Percentiles rank a stretch among this genome's conserved stretches.
phyloP scores from a whole-genome alignment of 1,140 invertebrate genomes.

The Sitobion miscanthi region DNA sequence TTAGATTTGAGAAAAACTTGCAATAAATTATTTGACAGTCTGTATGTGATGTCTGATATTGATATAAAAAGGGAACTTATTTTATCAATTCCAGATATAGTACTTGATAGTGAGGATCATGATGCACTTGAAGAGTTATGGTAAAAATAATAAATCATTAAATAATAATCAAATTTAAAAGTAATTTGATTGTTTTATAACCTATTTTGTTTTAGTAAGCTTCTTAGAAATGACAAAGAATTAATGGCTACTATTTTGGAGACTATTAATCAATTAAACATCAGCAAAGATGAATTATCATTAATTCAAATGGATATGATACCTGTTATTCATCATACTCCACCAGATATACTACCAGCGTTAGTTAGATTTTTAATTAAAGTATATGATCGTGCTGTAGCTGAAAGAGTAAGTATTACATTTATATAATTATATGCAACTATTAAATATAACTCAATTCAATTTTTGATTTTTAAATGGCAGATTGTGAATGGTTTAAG shows the following conservation, averaged over 20 bases:
- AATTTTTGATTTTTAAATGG: background rate
- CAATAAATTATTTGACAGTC: conserved; percentile 57
- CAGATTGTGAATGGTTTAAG: conserved; percentile 58
- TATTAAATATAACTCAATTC: background rate
- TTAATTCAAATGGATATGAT: conserved; percentile 57
- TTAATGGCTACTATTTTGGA: conserved; percentile 58
- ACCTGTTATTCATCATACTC: conserved; percentile 54
- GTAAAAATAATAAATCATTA: background rate
- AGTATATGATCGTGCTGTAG: conserved; percentile 43
- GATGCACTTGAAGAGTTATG: conserved; percentile 44
- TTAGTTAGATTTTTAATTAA: conserved; percentile 59
- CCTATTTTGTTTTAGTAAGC: conserved; percentile 56
- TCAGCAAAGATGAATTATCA: conserved; percentile 57
- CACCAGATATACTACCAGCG: conserved; percentile 57
- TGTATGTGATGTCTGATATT: conserved; percentile 56
- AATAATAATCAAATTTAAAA: background rate
- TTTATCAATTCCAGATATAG: conserved; percentile 50
- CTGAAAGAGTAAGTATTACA: conserved; percentile 57
- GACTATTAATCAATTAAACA: conserved; percentile 58
- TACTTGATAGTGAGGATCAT: conserved; percentile 44
- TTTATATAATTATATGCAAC: background rate
- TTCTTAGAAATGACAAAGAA: conserved; percentile 57
- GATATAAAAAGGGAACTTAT: conserved; percentile 54
- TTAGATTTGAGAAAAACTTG: conserved; percentile 53
- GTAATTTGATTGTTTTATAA: background rate